phyloP scores from a whole-genome alignment of 1,140 invertebrate genomes.

The Drosophila littoralis region DNA sequence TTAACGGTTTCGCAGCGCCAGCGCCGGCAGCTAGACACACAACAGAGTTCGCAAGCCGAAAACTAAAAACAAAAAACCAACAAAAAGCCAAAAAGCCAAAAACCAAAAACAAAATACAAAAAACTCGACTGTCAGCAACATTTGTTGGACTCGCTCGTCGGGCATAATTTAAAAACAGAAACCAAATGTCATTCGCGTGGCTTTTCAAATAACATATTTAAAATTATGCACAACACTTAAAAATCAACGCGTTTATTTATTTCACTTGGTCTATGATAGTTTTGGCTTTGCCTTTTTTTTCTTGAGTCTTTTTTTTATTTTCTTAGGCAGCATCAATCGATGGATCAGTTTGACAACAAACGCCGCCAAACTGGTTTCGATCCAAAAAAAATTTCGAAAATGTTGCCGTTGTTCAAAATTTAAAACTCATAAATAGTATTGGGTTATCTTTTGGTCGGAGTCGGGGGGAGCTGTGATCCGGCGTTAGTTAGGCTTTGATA shows the following conservation, averaged over 20 bases:
- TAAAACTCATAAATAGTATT: slow-evolving; percentile 72
- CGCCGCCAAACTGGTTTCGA: slow-evolving; percentile 70
- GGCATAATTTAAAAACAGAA: slow-evolving; percentile 73
- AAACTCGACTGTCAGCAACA: slow-evolving; percentile 64
- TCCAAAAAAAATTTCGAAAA: slow-evolving; percentile 73
- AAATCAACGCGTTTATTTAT: slow-evolving; percentile 78
- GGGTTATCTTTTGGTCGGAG: slow-evolving; percentile 38
- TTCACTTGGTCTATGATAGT: slow-evolving; percentile 32
- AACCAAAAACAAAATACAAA: slow-evolving; percentile 1
- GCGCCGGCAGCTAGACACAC: slow-evolving; percentile 30
- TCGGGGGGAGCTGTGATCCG: neutral
- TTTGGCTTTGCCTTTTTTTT: too few species aligned
- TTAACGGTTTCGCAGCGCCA: slow-evolving; percentile 73
- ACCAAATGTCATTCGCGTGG: slow-evolving; percentile 65
- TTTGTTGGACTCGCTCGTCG: slow-evolving; percentile 35
- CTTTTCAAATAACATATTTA: slow-evolving; percentile 64
- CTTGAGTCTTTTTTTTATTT: neutral
- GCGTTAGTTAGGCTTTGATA: slow-evolving; percentile 45
- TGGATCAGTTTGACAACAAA: slow-evolving; percentile 76
- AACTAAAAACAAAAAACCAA: neutral
- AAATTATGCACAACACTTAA: slow-evolving; percentile 83
- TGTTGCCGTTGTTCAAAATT: slow-evolving; percentile 57
- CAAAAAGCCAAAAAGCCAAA: slow-evolving; percentile 5
- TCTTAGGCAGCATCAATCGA: slow-evolving; percentile 43
- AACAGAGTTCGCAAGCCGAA: slow-evolving; percentile 53